Evolutionary conservation across 2,797 vertebrate species (phyloP).

Genomic region (Tragopan temminckii): DNA sequence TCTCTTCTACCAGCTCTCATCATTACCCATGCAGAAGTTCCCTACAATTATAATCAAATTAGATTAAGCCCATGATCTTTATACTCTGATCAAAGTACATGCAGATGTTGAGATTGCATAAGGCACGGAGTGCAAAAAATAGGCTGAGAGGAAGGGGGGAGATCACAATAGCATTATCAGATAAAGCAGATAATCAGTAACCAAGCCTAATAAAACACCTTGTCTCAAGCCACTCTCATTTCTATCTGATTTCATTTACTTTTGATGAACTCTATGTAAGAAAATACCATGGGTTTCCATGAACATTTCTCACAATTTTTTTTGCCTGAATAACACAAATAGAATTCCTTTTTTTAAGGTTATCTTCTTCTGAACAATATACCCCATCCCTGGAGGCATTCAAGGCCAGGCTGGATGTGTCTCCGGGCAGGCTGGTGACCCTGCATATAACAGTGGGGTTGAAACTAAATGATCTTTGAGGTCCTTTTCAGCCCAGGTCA

Average conservation of each 20-base stretch:
- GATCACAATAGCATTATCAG: background rate
- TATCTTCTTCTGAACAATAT: background rate
- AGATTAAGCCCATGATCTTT: background rate
- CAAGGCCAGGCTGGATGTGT: no score
- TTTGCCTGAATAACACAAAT: background rate
- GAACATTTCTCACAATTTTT: background rate
- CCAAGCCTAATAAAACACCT: background rate
- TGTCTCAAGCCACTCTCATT: background rate
- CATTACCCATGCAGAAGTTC: background rate
- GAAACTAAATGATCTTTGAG: no score
- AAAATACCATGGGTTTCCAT: background rate
- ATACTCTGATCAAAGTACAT: background rate
- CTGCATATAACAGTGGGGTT: no score
- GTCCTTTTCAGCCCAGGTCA: no score
- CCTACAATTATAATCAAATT: conserved; percentile 6
- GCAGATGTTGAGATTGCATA: background rate
- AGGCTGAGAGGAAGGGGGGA: background rate
- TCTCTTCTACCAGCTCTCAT: background rate
- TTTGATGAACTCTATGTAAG: background rate
- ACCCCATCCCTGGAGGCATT: no score
- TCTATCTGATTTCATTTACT: background rate
- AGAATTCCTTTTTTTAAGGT: background rate
- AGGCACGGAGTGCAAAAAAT: background rate
- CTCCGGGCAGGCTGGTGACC: no score
- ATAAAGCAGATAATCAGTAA: background rate